These are phyloP conservation scores for Uloborus plumipes DNA, from an alignment of 2,888 invertebrate genomes.

Conservation along the genomic window DNA sequence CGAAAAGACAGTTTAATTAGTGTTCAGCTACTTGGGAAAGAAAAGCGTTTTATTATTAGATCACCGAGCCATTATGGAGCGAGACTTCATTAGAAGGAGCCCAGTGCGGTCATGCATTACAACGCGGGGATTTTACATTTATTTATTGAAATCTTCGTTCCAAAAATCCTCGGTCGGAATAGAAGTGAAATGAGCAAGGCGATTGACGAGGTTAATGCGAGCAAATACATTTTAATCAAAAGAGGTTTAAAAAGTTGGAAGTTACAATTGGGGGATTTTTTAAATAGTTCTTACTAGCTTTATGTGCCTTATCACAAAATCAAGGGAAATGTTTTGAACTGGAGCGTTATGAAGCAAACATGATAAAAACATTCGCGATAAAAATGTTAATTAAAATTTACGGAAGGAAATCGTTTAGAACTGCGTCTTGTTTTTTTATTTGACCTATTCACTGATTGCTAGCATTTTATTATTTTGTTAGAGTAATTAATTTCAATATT, in stretches of 20 bases:
- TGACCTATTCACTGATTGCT: too few relatives aligned
- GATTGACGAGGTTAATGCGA: constrained; percentile 33
- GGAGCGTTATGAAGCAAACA: too few relatives aligned
- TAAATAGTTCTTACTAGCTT: too few relatives aligned
- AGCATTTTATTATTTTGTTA: too few relatives aligned
- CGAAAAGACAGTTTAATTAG: constrained; percentile 56
- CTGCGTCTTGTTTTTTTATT: too few relatives aligned
- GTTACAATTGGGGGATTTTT: too few relatives aligned
- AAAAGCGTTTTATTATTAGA: constrained; percentile 59
- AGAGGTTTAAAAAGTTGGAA: constrained; percentile 18
- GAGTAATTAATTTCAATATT: too few relatives aligned
- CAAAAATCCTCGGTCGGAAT: constrained; percentile 19
- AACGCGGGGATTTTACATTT: constrained; percentile 31
- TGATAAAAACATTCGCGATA: too few relatives aligned
- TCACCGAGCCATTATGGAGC: constrained; percentile 39
- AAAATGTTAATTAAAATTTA: too few relatives aligned
- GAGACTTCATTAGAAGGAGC: constrained; percentile 38
- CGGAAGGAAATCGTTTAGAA: too few relatives aligned
- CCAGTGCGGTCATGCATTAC: constrained; percentile 40
- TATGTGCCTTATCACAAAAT: too few relatives aligned
- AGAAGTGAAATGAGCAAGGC: constrained; percentile 20
- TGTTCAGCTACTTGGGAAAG: constrained; percentile 22
- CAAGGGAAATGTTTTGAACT: too few relatives aligned
- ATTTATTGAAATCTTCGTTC: constrained; percentile 31
- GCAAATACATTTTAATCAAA: constrained; percentile 53